Base-by-base conservation (phyloP, 2,797 vertebrate species). In the Alectoris magna region DNA sequence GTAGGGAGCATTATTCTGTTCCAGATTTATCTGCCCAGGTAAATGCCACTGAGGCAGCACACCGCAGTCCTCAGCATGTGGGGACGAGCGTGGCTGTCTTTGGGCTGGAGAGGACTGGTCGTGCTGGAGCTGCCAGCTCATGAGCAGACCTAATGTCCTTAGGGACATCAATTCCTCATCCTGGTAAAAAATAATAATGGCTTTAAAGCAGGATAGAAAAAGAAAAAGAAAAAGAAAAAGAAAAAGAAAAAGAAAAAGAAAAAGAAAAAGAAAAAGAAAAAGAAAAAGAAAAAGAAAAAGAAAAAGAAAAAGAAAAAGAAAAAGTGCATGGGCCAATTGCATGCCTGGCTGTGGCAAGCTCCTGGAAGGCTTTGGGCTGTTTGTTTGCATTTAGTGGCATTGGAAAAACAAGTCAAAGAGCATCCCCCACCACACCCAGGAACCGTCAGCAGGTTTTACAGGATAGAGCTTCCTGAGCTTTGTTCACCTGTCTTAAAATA, bases 11-110 rank as follows among this genome's bases (percentile, higher is more conserved):
- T 59, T 24, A 53, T 11, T 34, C 49, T 58, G 3, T 36, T 84
- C 46, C 56, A 73, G 74, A 88, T 22, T 22, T 34, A 58, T 34
- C n/a, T 27, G 34, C n/a, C 31, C 27, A 4, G 0, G 18, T 19
- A 87, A 85, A 83, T 48, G 41, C 21, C 58, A 62, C 26, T 41
- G 16, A 63, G 23, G 39, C 67, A 91, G 34, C 1, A 1, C n/a
- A 16, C 22, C 0, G 0, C 79, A 21, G 39, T 63, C 17, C 24
- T 18, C 14, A 1, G 36, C 4, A 10, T 22, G 19, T 4, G 2
- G 73, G 34, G 73, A 81, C 0, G 0, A 10, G 19, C 12, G 39
- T 16, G 48, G 84, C 49, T 2, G 0, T 8, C 21, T 21, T 64
- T 31, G 39, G 39, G 9, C 27, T 31, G 62, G 27, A 21, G 19